Conservation (phyloP, 2,113 vertebrate genomes). For the Xenopus tropicalis region UCB_Xtro_10.0 CM004451.2:50995001-50995500, state of each 20-base stretch:
- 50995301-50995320: slow-evolving; percentile 71
- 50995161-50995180: slow-evolving; percentile 64
- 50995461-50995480: slow-evolving; percentile 37
- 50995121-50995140: slow-evolving; percentile 60
- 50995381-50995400: slow-evolving; percentile 25
- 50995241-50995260: slow-evolving; percentile 71
- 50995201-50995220: slow-evolving; percentile 78
- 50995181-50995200: slow-evolving; percentile 67
- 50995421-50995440: slow-evolving; percentile 48
- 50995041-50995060: too few relatives aligned
- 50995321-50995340: slow-evolving; percentile 61
- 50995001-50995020: too few relatives aligned
- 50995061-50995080: too few relatives aligned
- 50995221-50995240: slow-evolving; percentile 61
- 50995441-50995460: slow-evolving; percentile 28
- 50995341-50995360: slow-evolving; percentile 66
- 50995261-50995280: slow-evolving; percentile 61
- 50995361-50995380: slow-evolving; percentile 55
- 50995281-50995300: slow-evolving; percentile 60
- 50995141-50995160: slow-evolving; percentile 72
- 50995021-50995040: too few relatives aligned
- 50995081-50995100: too few relatives aligned
- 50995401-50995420: slow-evolving; percentile 21
- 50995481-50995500: background rate
- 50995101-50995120: too few relatives aligned